Conservation (phyloP, 2,113 vertebrate genomes). For the Opisthocomus hoazin region DNA sequence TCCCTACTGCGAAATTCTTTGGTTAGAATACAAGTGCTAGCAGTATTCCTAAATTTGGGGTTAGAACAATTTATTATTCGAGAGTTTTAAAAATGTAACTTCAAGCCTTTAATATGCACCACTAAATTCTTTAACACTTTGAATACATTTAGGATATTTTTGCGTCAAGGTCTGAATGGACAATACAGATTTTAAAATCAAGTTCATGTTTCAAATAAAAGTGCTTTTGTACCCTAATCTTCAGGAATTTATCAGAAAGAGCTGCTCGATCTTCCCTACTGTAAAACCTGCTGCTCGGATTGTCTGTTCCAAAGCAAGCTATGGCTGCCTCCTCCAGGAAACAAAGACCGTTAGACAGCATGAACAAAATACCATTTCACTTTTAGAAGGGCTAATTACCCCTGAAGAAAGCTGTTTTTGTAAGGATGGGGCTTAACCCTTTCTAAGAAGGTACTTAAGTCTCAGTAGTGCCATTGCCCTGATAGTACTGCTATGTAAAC, state of each 20-base stretch:
- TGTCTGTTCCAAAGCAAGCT: neutral
- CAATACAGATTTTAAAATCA: neutral
- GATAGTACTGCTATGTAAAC: neutral
- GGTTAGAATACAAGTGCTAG: constrained; percentile 64
- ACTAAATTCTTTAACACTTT: neutral
- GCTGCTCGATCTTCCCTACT: neutral
- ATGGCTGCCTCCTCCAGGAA: neutral
- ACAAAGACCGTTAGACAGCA: neutral
- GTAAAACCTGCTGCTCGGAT: neutral
- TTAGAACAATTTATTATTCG: constrained; percentile 25
- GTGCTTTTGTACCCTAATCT: neutral
- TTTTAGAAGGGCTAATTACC: neutral
- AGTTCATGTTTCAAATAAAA: neutral
- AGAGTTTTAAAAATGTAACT: neutral
- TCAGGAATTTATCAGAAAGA: neutral
- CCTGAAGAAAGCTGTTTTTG: neutral
- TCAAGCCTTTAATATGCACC: neutral
- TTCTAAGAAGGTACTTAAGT: neutral
- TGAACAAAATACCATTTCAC: neutral
- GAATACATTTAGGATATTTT: neutral
- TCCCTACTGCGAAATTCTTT: constrained; percentile 65
- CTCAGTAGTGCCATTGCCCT: neutral
- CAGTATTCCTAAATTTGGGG: constrained; percentile 42
- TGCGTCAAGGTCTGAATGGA: neutral
- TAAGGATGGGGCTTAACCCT: neutral